phyloP scores from a whole-genome alignment of 2,888 invertebrate species.

The Acanthopleura granulata region DNA sequence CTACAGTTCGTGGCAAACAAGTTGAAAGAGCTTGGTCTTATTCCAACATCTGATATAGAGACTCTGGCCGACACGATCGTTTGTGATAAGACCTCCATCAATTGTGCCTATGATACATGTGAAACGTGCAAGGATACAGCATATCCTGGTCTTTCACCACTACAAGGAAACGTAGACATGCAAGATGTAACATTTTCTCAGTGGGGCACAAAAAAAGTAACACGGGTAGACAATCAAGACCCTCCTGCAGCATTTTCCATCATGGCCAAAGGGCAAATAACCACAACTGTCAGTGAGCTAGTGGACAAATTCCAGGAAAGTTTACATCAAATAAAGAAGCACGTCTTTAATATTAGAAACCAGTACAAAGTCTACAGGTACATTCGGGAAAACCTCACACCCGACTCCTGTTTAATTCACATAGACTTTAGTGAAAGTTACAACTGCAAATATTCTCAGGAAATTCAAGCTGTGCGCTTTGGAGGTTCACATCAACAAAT shows the following conservation, averaged over 20 bases:
- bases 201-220: slow-evolving; percentile 24
- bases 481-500: background rate
- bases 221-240: slow-evolving; percentile 19
- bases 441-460: background rate
- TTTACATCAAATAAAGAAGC: slow-evolving; percentile 19
- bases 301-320: slow-evolving; percentile 21
- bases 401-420: background rate
- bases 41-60: too few relatives aligned
- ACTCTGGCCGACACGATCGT: too few relatives aligned
- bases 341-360: slow-evolving; percentile 20
- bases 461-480: background rate
- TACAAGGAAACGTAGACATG: too few relatives aligned
- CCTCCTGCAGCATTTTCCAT: slow-evolving; percentile 11
- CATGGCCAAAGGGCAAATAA: slow-evolving; percentile 15
- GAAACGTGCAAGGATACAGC: slow-evolving; percentile 17
- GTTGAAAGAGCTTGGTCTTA: too few relatives aligned
- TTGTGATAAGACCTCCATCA: slow-evolving; percentile 23
- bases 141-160: too few relatives aligned
- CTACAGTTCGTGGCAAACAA: too few relatives aligned
- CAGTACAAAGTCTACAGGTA: slow-evolving; percentile 20
- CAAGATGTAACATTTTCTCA: background rate
- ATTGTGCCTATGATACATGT: slow-evolving; percentile 30
- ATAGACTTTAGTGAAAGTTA: background rate
- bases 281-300: background rate
- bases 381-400: slow-evolving; percentile 3